Evolutionary conservation across 2,888 invertebrate genomes (phyloP).

Genomic region (Lithophane ornitopus): DNA sequence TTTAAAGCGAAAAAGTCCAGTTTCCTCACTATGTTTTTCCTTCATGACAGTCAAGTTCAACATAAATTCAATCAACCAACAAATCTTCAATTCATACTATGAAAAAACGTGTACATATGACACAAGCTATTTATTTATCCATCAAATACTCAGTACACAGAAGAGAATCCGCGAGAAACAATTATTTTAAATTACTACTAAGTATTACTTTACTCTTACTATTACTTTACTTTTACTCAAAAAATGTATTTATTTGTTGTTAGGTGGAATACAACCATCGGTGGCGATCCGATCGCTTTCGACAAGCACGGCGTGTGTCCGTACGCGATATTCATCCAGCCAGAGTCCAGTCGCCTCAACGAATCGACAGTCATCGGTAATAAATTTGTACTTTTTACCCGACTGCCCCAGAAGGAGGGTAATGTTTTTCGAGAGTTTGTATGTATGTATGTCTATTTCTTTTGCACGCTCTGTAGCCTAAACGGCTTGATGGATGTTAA

Average conservation of each 20-base stretch:
- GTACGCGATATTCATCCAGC: conserved; percentile 68
- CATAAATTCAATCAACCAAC: not conserved
- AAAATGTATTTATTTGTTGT: not conserved
- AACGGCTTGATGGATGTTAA: too few species aligned
- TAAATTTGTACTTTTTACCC: not conserved
- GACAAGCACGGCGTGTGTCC: conserved; percentile 71
- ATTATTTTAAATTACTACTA: not conserved
- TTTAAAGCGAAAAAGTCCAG: too few species aligned
- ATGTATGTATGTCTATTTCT: too few species aligned
- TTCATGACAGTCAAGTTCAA: not conserved
- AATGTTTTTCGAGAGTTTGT: too few species aligned
- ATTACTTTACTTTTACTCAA: not conserved
- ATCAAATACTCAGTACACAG: not conserved
- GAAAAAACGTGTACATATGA: not conserved
- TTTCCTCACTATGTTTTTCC: not conserved
- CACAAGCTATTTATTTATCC: not conserved
- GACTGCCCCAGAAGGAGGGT: too few species aligned
- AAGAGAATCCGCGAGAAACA: not conserved
- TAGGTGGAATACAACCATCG: not conserved
- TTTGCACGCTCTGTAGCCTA: too few species aligned
- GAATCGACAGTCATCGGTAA: not conserved
- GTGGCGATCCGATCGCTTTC: rapidly evolving
- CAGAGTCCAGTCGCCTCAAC: conserved; percentile 1
- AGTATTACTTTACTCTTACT: not conserved
- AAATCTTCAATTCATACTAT: not conserved